Evolutionary conservation across 1,140 invertebrate genomes (phyloP), one percentile per base, ranked within the genome.

Genomic region (Cataglyphis hispanica): DNA sequence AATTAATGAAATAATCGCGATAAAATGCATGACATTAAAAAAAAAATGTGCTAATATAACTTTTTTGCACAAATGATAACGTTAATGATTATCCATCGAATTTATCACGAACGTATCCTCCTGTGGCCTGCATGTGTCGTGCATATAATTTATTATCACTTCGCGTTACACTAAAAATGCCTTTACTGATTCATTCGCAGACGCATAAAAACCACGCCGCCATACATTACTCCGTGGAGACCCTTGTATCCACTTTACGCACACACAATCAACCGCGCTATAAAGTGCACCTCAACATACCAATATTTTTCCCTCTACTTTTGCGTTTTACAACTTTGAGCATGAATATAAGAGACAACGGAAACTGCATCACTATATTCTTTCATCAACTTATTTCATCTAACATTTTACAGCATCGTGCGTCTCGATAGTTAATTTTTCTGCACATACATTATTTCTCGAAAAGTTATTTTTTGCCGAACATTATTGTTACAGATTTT

Each of bases 91-190:
- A 89, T 87, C 78, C 76, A 19, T 85, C 80, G 88, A 87, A 89
- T 89, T 89, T 90, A 89, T 89, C 88, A 83, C 88, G 37, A 16
- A 66, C 69, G 27, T 89, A 86, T 86, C 74, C 16, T 84, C 77
- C 27, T 22, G 64, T 67, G 56, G 58, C 58, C 56, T 85, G 76
- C 70, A 61, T 70, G 60, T 84, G 77, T 81, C 50, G 27, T 66
- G 60, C 37, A 70, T 75, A 81, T 91, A 89, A 91, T 91, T 91
- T 91, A 91, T 87, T 74, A 85, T 89, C 90, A 84, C 72, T 69
- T 89, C 53, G 86, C 87, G 84, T 87, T 91, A 83, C 46, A 50
- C 84, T 89, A 91, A 91, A 91, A 91, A 91, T 91, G 69, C 86
- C 90, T 75, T 87, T 78, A 83, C 87, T 70, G 89, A 91, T 91